Conservation (phyloP, 2,888 invertebrate genomes). For the Celastrina argiolus region DNA sequence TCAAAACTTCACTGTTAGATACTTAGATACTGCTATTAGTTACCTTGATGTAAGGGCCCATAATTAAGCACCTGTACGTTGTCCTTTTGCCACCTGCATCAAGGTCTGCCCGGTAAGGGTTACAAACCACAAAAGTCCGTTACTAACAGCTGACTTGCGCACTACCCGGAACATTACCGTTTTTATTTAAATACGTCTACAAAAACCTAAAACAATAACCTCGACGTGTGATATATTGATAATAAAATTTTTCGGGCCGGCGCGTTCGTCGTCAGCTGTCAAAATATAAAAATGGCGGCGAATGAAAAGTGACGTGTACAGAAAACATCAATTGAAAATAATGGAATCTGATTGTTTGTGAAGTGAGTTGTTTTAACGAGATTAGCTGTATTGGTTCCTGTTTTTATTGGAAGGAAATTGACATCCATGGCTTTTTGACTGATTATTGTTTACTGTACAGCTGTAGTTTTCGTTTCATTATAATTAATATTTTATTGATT, state of each 20-base stretch:
- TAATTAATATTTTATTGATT: slow-evolving; percentile 11
- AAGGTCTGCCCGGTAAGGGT: slow-evolving; percentile 4
- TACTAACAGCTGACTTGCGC: slow-evolving; percentile 42
- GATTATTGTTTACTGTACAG: not conserved
- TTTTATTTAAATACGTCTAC: slow-evolving; percentile 64
- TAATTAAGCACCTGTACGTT: slow-evolving; percentile 10
- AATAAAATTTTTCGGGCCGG: slow-evolving; percentile 40
- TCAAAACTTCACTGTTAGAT: not conserved
- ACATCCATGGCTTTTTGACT: not conserved
- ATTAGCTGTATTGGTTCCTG: slow-evolving; percentile 12
- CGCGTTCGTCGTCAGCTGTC: slow-evolving; percentile 56
- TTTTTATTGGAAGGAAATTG: not conserved
- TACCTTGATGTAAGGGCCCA: not conserved
- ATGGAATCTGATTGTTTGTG: slow-evolving; percentile 60
- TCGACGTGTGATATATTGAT: slow-evolving; percentile 32
- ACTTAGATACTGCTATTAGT: not conserved
- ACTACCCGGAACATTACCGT: slow-evolving; percentile 70
- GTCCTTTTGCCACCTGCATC: slow-evolving; percentile 8
- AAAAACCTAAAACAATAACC: slow-evolving; percentile 39
- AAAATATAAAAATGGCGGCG: slow-evolving; percentile 55
- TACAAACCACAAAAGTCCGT: slow-evolving; percentile 20
- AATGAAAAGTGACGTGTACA: slow-evolving; percentile 74
- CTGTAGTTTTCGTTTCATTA: not conserved
- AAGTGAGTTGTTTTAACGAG: slow-evolving; percentile 7
- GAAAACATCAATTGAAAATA: slow-evolving; percentile 71